These are phyloP conservation scores for Drosophila subpulchrella DNA, from an alignment of 1,140 invertebrate genomes.

Conservation along the genomic window DNA sequence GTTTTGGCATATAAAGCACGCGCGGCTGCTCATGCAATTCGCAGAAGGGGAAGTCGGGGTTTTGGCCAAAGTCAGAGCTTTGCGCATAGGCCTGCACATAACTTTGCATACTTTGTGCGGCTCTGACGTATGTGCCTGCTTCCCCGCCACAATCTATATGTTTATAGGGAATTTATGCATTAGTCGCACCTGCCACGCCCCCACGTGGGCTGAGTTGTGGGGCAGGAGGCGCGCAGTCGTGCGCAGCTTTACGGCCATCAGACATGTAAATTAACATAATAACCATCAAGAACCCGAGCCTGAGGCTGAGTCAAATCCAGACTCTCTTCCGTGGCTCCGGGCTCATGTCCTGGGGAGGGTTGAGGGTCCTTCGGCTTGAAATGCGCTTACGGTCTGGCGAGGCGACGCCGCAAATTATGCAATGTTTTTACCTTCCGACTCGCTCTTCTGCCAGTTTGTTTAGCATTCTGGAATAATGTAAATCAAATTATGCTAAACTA, in stretches of 20 bases:
- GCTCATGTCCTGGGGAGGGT: slow-evolving; percentile 35
- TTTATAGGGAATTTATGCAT: slow-evolving; percentile 72
- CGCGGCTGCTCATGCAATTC: slow-evolving; percentile 67
- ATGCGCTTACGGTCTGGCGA: slow-evolving; percentile 60
- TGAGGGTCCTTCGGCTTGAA: slow-evolving; percentile 37
- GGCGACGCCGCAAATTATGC: slow-evolving; percentile 60
- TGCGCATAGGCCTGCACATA: slow-evolving; percentile 51
- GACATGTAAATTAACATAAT: slow-evolving; percentile 77
- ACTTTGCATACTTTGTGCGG: slow-evolving; percentile 43
- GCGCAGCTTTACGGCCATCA: slow-evolving; percentile 56
- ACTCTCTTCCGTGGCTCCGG: slow-evolving; percentile 10
- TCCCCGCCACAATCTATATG: slow-evolving; percentile 21
- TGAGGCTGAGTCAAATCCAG: slow-evolving; percentile 52
- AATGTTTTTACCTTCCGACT: slow-evolving; percentile 40
- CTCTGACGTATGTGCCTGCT: not conserved
- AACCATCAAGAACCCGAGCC: slow-evolving; percentile 55
- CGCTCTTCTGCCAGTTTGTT: slow-evolving; percentile 24
- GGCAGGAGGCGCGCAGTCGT: slow-evolving; percentile 11
- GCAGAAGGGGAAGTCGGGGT: slow-evolving; percentile 12
- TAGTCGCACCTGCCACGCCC: slow-evolving; percentile 59
- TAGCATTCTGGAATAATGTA: slow-evolving; percentile 38
- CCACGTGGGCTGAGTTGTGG: not conserved
- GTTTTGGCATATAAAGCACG: slow-evolving; percentile 72
- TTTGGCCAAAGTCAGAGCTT: slow-evolving; percentile 26
- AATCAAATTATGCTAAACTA: slow-evolving; percentile 55